Evolutionary conservation across 2,888 invertebrate species (phyloP), one percentile per base, ranked within the genome.

Genomic region (Polymixis flavicincta): DNA sequence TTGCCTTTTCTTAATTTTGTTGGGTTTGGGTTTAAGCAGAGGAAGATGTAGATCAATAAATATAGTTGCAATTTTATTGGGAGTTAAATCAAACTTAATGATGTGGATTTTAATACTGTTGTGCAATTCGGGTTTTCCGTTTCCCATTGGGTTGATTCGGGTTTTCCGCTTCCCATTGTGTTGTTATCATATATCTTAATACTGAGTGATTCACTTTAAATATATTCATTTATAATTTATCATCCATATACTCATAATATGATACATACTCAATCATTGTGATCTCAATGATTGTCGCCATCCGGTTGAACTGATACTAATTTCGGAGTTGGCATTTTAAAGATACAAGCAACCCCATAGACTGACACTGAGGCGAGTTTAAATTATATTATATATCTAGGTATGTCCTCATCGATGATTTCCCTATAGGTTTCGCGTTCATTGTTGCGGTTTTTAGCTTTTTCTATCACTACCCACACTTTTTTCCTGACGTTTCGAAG

Each of bases 171-270:
- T 50, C 25, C 28, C 37, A 28, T 50, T 45, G 32, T 55, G 5
- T 13, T 52, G 14, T 50, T 54, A 55, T 59, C n/a, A 17, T 32
- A 59, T 50, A 14, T 52, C 54, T 37, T 76, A 42, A 42, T 42
- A 37, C 55, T 8, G 1, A 64, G 17, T 80, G 57, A 78, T 64
- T 68, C 63, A 54, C 5, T n/a, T 28, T 25, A 17, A 9, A 22
- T 32, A 52, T 32, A 65, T 22, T 6, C n/a, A 11, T 32, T n/a
- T 50, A 25, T 52, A 22, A 25, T 28, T 25, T 25, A 42, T 14
- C 37, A 42, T 71, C 25, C 9, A 17, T 22, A 28, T 19, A 19
- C 28, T 9, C 8, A 71, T 71, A 60, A 60, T 52, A 60, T 52
- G 9, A n/a, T 74, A 28, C 50, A n/a, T 74, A 28, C 50, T 42